Evolutionary conservation across 2,113 vertebrate genomes (phyloP), one percentile per base, ranked within the genome.

Genomic region (Gallinago jamesoni): DNA sequence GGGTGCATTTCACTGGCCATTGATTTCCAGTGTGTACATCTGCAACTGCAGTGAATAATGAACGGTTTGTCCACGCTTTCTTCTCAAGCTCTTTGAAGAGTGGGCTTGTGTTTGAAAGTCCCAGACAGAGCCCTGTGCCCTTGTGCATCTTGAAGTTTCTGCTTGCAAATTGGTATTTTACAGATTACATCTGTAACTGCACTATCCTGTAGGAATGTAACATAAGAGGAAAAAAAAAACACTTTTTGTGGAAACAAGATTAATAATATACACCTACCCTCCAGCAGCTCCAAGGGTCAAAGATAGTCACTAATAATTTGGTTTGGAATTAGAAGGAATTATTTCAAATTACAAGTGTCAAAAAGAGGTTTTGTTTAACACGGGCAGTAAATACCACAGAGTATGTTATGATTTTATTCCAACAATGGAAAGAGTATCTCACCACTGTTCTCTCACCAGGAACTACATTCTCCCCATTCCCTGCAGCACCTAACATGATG

Each of bases 31-130:
- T 14, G 3, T 84, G 41, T 47, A 37, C 62, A 80, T 37, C 39
- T 72, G 47, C 90, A 92, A 87, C 9, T 56, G 14, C 27, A 81
- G 12, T 2, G 14, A 64, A 63, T 66, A 80, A 76, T 13, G 25
- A 96, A 50, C 3, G 43, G 37, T 57, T 91, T 86, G 35, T 62
- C 35, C 56, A 90, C 17, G 35, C 11, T 86, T 95, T 56, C 72
- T 95, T 90, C 47, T 93, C 33, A 77, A 88, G 24, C 14, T 85
- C n/a, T 92, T 86, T 80, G 63, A 84, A 83, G 67, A 84, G 7
- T 21, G 69, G 35, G 2, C 4, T 84, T 89, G 19, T 78, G 43
- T 48, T 67, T 17, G 30, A 90, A 67, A 94, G 57, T 50, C 9
- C 2, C 21, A 68, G 33, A 25, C 39, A 77, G 21, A 60, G 10